Base-by-base conservation (phyloP, 1,140 invertebrate genomes). In the Cheumatopsyche charites region DNA sequence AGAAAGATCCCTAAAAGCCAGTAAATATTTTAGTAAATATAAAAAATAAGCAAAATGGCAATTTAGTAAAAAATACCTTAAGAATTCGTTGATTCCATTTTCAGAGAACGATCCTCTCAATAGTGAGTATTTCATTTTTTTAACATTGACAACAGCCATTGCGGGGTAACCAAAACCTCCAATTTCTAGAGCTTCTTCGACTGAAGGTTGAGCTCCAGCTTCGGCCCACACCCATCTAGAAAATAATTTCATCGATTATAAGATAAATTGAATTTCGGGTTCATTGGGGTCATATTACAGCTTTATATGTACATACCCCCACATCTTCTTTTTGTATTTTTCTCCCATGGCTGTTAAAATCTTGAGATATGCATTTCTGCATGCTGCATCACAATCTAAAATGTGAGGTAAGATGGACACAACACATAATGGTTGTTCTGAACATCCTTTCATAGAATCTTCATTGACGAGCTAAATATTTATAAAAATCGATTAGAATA, bases 61-160 rank as follows among this genome's bases (percentile, higher is more conserved):
- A 7, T 43, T 43, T 43, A 43, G 17, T 63, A 58, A 9, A 13
- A 63, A 63, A 11, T 81, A 90, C 89, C 90, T 89, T 9, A 98
- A 85, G 84, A 98, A 99, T 82, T 98, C 96, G 78, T 93, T 91
- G 79, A 99, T 97, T 71, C 98, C 98, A 70, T 92, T 91, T 76
- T 93, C 88, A 5, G 94, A 97, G 85, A 99, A 99, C 21, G 97
- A 93, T 55, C 97, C 97, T 77, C 93, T 90, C 0, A 99, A 84
- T 1, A 96, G 86, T 0, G 96, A 95, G 85, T 94, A 99, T 80
- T 98, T 98, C 90, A 97, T 93, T 85, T 99, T 99, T 83, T 98
- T 96, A 7, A 91, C 88, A 83, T 98, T 99, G 26, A 99, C 90
- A 21, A 96, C 97, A 11, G 95, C 96, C 90, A 99, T 91, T 11